A percentile compares a stretch with the other conserved stretches of the same genome.
Evolutionary conservation across 1,140 invertebrate genomes (phyloP).

Genomic region (Lepidotrigona ventralis): DNA sequence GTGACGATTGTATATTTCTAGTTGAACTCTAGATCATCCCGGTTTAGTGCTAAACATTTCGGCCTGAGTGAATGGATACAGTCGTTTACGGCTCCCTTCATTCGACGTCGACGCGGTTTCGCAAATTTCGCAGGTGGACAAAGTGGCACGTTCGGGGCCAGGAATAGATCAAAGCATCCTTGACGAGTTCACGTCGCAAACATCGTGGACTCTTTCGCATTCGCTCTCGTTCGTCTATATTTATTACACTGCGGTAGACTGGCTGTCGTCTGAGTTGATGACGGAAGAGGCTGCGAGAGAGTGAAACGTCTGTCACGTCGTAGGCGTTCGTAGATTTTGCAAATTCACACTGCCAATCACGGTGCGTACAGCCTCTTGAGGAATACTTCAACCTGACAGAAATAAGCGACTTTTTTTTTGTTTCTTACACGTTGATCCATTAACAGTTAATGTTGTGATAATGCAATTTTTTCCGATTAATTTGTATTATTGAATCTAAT

Average conservation of each 20-base stretch:
- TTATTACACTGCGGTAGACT: slow-evolving; percentile 59
- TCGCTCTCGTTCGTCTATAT: slow-evolving; percentile 56
- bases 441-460: background rate
- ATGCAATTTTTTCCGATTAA: too few relatives aligned
- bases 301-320: slow-evolving; percentile 44
- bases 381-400: background rate
- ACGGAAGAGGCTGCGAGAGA: slow-evolving; percentile 36
- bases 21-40: background rate
- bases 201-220: slow-evolving; percentile 38
- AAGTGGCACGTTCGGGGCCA: slow-evolving; percentile 34
- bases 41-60: background rate
- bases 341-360: background rate
- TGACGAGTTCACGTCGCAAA: slow-evolving; percentile 46
- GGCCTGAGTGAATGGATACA: background rate
- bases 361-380: background rate
- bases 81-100: slow-evolving; percentile 13
- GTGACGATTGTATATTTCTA: background rate
- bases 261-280: slow-evolving; percentile 46
- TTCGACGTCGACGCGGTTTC: slow-evolving; percentile 49
- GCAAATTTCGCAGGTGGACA: slow-evolving; percentile 63
- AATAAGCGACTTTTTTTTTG: too few relatives aligned
- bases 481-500: background rate
- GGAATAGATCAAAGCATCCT: slow-evolving; percentile 61
- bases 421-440: background rate
- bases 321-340: slow-evolving; percentile 8